Percentiles rank a stretch among this genome's conserved stretches.
Conservation (phyloP, 2,113 vertebrate genomes). For the Albula goreensis region DNA sequence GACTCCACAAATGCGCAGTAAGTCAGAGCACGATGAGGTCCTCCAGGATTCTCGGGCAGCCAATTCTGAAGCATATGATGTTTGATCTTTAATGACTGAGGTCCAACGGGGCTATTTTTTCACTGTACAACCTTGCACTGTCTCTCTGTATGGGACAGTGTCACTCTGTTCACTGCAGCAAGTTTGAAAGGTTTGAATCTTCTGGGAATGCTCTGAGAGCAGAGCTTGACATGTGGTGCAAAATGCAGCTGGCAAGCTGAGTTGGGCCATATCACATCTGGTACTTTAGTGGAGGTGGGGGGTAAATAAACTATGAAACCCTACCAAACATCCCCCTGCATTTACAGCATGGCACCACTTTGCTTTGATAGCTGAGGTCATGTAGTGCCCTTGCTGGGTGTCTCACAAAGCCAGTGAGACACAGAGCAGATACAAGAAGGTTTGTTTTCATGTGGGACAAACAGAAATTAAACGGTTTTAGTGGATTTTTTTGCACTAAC, state of each 20-base stretch:
- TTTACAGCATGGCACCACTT: not conserved
- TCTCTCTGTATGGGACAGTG: not conserved
- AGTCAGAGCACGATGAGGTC: slow-evolving; percentile 67
- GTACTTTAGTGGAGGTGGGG: not conserved
- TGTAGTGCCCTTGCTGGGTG: not conserved
- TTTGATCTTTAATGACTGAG: not conserved
- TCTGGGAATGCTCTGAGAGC: not conserved
- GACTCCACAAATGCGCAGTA: slow-evolving; percentile 87
- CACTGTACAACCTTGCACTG: too few species aligned
- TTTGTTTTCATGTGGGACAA: not conserved
- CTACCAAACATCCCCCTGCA: not conserved
- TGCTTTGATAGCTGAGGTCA: not conserved
- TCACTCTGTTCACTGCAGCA: not conserved
- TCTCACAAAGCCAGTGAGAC: not conserved
- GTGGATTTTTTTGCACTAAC: not conserved
- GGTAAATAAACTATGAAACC: not conserved
- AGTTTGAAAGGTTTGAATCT: not conserved
- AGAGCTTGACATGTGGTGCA: not conserved
- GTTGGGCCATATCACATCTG: not conserved
- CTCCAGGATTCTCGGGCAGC: slow-evolving; percentile 53
- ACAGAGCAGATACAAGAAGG: not conserved
- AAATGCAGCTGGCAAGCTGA: not conserved
- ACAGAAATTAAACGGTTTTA: not conserved
- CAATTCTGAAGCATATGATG: not conserved
- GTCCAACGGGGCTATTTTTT: too few species aligned